phyloP scores from a whole-genome alignment of 2,797 vertebrate genomes.

The Chaenodraco wilsoni region DNA sequence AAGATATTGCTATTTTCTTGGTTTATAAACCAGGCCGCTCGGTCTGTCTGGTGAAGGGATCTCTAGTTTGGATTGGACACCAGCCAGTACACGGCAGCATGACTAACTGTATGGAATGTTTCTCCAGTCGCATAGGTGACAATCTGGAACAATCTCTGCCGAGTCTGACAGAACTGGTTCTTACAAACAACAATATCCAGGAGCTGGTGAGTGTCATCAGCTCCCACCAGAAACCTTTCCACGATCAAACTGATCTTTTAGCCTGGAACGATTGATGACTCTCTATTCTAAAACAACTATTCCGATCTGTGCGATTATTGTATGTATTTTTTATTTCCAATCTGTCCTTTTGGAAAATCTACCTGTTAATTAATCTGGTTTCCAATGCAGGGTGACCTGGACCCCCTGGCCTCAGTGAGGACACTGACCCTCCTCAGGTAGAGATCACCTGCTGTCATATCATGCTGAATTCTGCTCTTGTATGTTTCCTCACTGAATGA shows the following conservation, averaged over 20 bases:
- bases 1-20: no score
- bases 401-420: conserved; percentile 91
- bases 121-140: conserved; percentile 91
- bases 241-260: background rate
- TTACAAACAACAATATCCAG: conserved; percentile 97
- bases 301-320: background rate
- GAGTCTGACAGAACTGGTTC: conserved; percentile 89
- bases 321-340: background rate
- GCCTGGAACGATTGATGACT: background rate
- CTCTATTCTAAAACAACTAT: background rate
- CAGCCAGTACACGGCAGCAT: background rate
- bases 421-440: conserved; percentile 93
- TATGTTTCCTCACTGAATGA: conserved; percentile 14
- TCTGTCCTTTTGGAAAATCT: background rate
- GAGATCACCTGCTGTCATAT: background rate
- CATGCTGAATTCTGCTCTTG: background rate
- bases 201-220: conserved; percentile 89
- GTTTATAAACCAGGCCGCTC: no score
- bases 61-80: no score
- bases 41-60: no score
- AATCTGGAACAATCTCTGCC: conserved; percentile 91
- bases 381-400: conserved; percentile 90
- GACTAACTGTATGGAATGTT: conserved; percentile 3
- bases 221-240: background rate
- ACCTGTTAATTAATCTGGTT: conserved; percentile 4